Percentiles rank a stretch among this genome's conserved stretches.
These are phyloP conservation scores for Aphaenogaster floridana DNA, from an alignment of 1,140 invertebrate genomes.

Conservation along the genomic window DNA sequence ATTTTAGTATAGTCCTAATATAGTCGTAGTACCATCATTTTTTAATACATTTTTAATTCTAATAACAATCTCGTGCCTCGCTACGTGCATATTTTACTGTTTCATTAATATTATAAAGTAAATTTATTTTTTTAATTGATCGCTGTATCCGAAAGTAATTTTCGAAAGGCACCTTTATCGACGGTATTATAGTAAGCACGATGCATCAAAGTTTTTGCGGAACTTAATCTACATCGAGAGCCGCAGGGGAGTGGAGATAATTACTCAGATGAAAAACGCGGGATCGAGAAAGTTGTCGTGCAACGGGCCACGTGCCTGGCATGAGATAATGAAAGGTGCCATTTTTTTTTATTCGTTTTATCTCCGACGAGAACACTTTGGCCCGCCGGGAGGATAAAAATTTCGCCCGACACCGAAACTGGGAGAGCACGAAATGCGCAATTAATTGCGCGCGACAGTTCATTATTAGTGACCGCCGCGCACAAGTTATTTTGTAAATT, in stretches of 20 bases:
- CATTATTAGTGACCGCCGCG: slow-evolving; percentile 50
- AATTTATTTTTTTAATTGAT: slow-evolving; percentile 13
- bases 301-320: slow-evolving; percentile 74
- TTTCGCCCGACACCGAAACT: slow-evolving; percentile 50
- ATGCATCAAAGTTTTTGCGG: slow-evolving; percentile 62
- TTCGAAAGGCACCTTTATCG: slow-evolving; percentile 60
- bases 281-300: slow-evolving; percentile 76
- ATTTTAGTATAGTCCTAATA: too few species aligned
- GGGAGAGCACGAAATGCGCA: slow-evolving; percentile 52
- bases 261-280: slow-evolving; percentile 76
- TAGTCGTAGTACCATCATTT: background rate
- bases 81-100: background rate
- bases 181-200: slow-evolving; percentile 44
- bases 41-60: background rate
- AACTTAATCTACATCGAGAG: slow-evolving; percentile 72
- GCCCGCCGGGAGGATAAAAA: slow-evolving; percentile 38
- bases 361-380: slow-evolving; percentile 44
- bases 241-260: slow-evolving; percentile 70
- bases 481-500: slow-evolving; percentile 52
- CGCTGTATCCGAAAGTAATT: slow-evolving; percentile 49
- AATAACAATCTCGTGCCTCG: background rate
- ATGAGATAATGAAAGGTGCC: slow-evolving; percentile 75
- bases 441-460: slow-evolving; percentile 63
- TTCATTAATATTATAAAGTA: slow-evolving; percentile 27
- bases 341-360: slow-evolving; percentile 64